Evolutionary conservation across 2,888 invertebrate species (phyloP), one percentile per base, ranked within the genome.

Genomic region (Polyommatus iphigenia): DNA sequence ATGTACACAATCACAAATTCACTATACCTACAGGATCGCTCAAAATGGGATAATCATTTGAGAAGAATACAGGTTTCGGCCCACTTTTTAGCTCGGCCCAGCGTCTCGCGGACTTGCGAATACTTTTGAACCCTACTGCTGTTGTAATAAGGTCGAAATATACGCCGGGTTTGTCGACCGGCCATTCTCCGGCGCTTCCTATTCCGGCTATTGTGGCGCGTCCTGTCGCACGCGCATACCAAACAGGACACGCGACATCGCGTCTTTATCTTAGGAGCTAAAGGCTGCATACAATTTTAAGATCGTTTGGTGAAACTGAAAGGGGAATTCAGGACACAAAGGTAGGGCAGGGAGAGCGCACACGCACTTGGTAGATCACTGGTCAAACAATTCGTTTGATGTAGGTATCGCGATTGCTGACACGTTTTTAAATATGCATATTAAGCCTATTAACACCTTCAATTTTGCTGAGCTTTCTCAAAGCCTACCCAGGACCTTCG

Each of bases 181-280:
- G 88, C 87, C 89, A 87, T 89, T 90, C 90, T 87, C 87, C 86
- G 88, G 86, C 88, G 89, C 91, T 92, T 92, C 92, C 93, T 91
- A 92, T 92, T 93, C 92, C 93, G 92, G 92, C 92, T 91, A 92
- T 92, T 93, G 93, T 93, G 89, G 88, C 86, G 89, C 91, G 91
- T 91, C 91, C 91, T 91, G 92, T 89, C 87, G 84, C 86, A 83
- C 85, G 86, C 86, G 84, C 87, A 87, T 86, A 88, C 85, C 83
- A 83, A 82, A 81, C 76, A 82, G 72, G 81, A 81, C 81, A 79
- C 82, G 80, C 81, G 81, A 79, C 81, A 81, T 80, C 78, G 80
- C 83, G 77, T 80, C 73, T 75, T 79, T 78, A 77, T 78, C 76
- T 72, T 15, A 15, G 15, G 15, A 67, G 50, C 15, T 50, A 15